Evolutionary conservation across 2,888 invertebrate species (phyloP).

Genomic region (Hypsopygia costalis): DNA sequence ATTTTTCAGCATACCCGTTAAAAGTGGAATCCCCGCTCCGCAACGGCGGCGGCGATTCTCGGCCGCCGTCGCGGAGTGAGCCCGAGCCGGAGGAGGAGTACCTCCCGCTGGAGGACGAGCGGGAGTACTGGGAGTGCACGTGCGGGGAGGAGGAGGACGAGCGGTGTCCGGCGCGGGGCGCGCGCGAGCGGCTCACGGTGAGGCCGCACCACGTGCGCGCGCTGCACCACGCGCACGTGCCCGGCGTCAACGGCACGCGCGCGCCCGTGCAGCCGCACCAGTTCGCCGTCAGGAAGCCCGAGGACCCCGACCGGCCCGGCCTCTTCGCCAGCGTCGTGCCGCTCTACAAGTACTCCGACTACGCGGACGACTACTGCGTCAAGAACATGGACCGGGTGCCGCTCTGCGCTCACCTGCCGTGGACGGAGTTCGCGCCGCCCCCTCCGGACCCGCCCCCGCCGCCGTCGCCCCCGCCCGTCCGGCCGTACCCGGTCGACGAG

Average conservation of each 20-base stretch:
- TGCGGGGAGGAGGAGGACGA: conserved; percentile 46
- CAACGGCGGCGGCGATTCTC: conserved; percentile 44
- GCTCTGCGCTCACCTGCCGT: conserved; percentile 52
- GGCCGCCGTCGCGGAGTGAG: conserved; percentile 30
- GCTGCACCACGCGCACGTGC: conserved; percentile 75
- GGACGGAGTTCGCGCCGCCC: conserved; percentile 60
- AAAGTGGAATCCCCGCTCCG: conserved; percentile 60
- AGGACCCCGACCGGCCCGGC: conserved; percentile 40
- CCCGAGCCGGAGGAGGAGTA: conserved; percentile 22
- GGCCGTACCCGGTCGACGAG: conserved; percentile 52
- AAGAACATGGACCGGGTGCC: conserved; percentile 62
- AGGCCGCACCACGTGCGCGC: conserved; percentile 74
- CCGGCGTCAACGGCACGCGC: conserved; percentile 82
- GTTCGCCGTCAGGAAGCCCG: conserved; percentile 58
- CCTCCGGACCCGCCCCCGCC: conserved; percentile 59
- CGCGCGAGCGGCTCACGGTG: conserved; percentile 40
- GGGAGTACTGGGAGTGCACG: conserved; percentile 46
- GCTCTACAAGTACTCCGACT: conserved; percentile 69
- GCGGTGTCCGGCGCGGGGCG: conserved; percentile 63
- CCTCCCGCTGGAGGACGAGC: conserved; percentile 52
- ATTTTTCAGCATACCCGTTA: conserved; percentile 31
- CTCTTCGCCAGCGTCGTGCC: conserved; percentile 67
- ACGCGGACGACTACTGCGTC: conserved; percentile 68
- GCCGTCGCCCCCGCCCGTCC: conserved; percentile 48
- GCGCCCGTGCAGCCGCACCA: conserved; percentile 57